Conservation (phyloP, 1,140 invertebrate species). For the Drosophila mauritiana region DNA sequence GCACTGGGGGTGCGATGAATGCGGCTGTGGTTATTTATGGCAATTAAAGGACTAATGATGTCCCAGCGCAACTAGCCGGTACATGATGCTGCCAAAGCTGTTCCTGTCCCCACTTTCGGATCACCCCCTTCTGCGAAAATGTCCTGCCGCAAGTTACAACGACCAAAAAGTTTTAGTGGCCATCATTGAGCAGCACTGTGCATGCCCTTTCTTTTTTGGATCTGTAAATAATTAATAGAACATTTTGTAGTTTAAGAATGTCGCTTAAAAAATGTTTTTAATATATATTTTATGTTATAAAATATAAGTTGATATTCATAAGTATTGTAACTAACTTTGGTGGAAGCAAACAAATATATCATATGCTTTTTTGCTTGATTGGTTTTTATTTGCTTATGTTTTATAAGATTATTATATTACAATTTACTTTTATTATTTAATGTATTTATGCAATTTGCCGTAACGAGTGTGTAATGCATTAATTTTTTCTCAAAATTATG, state of each 20-base stretch:
- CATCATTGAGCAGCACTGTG: constrained; percentile 8
- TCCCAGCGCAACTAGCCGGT: constrained; percentile 65
- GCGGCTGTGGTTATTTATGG: constrained; percentile 78
- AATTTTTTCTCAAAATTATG: not conserved
- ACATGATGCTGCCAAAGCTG: constrained; percentile 55
- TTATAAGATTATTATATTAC: no score
- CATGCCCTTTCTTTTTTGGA: constrained; percentile 26
- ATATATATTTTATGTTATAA: no score
- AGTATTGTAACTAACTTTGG: no score
- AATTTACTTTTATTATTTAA: no score
- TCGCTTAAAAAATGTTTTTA: no score
- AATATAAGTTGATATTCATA: no score
- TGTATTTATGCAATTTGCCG: no score
- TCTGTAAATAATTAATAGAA: no score
- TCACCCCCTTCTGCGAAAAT: constrained; percentile 1
- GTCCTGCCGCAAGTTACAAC: constrained; percentile 13
- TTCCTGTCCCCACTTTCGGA: constrained; percentile 13
- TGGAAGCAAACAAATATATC: no score
- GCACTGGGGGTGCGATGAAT: constrained; percentile 45
- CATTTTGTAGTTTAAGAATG: no score
- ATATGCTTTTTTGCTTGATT: no score
- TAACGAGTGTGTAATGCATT: not conserved
- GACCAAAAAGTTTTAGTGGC: constrained; percentile 38
- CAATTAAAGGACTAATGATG: constrained; percentile 83
- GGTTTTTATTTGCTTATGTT: no score